These are phyloP conservation scores for Holothuria leucospilota DNA, from an alignment of 53 echinoderm and acorn worm species.

Conservation along the genomic window DNA sequence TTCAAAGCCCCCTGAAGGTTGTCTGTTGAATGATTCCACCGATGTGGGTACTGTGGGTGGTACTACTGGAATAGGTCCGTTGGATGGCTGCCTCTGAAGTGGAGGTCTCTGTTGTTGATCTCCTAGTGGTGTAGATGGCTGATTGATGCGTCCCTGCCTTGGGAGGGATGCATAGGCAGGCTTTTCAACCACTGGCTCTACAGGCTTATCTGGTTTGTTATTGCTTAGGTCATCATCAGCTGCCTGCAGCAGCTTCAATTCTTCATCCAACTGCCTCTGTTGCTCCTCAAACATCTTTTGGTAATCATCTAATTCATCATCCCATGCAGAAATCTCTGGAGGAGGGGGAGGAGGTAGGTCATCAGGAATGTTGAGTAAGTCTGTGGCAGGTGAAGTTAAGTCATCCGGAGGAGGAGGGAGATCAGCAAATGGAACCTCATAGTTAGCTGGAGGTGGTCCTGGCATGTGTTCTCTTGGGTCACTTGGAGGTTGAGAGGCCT, in stretches of 20 bases:
- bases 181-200: conserved; percentile 50
- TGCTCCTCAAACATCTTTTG: conserved; percentile 57
- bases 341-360: conserved; percentile 77
- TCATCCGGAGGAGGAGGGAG: conserved; percentile 82
- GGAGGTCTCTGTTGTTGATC: conserved; percentile 74
- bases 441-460: conserved; percentile 43
- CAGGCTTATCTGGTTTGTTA: background rate
- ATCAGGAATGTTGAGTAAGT: conserved; percentile 24
- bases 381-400: conserved; percentile 58
- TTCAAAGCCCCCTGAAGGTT: conserved; percentile 2
- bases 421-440: conserved; percentile 51
- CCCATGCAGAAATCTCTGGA: background rate
- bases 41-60: conserved; percentile 71
- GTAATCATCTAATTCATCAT: conserved; percentile 53
- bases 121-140: conserved; percentile 66
- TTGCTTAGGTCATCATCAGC: conserved; percentile 36
- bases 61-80: conserved; percentile 82
- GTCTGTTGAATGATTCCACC: background rate
- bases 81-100: conserved; percentile 77
- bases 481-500: background rate
- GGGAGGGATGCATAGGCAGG: conserved; percentile 84
- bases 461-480: conserved; percentile 59
- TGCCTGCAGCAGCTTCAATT: conserved; percentile 30
- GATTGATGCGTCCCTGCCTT: conserved; percentile 77
- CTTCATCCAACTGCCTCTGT: conserved; percentile 56